phyloP scores from a whole-genome alignment of 2,888 invertebrate genomes.

The Mythimna impura region DNA sequence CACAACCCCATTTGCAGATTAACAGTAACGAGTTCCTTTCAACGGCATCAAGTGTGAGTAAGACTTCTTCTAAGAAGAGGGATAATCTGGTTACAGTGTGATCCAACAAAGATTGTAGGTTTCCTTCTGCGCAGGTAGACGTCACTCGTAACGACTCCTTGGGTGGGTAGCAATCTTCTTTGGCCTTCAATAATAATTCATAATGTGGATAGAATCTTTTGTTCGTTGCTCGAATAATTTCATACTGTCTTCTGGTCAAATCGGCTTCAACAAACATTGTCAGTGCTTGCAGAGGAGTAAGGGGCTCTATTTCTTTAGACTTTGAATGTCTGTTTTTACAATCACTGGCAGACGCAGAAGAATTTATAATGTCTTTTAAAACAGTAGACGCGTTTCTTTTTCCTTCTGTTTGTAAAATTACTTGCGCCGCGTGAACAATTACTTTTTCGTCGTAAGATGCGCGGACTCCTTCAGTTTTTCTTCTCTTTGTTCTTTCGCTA shows the following conservation, averaged over 20 bases:
- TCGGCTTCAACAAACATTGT: slow-evolving; percentile 44
- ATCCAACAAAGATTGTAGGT: slow-evolving; percentile 9
- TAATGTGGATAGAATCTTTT: slow-evolving; percentile 46
- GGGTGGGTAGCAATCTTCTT: slow-evolving; percentile 41
- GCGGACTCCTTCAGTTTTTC: no score
- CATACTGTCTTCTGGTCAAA: slow-evolving; percentile 35
- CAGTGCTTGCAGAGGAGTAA: slow-evolving; percentile 22
- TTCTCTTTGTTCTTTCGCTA: no score
- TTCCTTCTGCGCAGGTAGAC: slow-evolving; percentile 3
- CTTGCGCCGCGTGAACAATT: no score
- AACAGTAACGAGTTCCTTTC: no score
- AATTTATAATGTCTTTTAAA: slow-evolving; percentile 32
- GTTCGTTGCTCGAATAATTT: slow-evolving; percentile 37
- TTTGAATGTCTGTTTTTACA: slow-evolving; percentile 41
- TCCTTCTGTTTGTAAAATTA: no score
- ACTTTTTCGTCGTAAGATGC: no score
- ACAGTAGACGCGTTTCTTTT: no score
- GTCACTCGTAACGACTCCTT: slow-evolving; percentile 9
- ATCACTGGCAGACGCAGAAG: slow-evolving; percentile 35
- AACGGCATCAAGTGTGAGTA: no score
- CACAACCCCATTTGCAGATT: no score
- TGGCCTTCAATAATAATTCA: slow-evolving; percentile 28
- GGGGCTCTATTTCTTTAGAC: slow-evolving; percentile 34
- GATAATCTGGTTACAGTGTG: slow-evolving; percentile 1
- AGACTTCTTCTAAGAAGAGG: no score